Evolutionary conservation across 2,888 invertebrate species (phyloP).

Genomic region (Eupeodes latifasciatus): DNA sequence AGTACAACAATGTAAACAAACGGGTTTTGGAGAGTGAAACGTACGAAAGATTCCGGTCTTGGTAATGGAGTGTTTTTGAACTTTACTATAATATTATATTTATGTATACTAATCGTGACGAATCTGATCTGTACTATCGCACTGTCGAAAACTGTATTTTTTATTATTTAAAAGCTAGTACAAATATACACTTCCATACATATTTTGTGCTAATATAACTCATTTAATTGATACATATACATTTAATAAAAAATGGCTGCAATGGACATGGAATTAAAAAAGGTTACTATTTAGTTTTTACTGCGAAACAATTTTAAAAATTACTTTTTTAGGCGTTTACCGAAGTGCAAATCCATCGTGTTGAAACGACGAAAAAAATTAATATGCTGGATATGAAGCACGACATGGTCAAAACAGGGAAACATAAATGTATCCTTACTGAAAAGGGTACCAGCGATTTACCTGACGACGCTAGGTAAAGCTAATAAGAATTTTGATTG

Average conservation of each 20-base stretch:
- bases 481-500: neutral
- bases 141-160: too few relatives aligned
- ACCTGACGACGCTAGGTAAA: slow-evolving; percentile 82
- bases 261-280: slow-evolving; percentile 84
- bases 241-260: slow-evolving; percentile 80
- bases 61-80: too few relatives aligned
- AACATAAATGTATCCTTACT: slow-evolving; percentile 90
- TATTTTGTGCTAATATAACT: too few relatives aligned
- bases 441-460: slow-evolving; percentile 85
- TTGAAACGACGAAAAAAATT: slow-evolving; percentile 91
- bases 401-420: slow-evolving; percentile 88
- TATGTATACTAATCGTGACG: too few relatives aligned
- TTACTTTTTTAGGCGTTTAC: slow-evolving; percentile 87
- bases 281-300: slow-evolving; percentile 78
- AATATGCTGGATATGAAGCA: slow-evolving; percentile 89
- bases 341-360: slow-evolving; percentile 91
- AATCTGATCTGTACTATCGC: too few relatives aligned
- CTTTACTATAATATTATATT: too few relatives aligned
- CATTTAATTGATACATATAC: too few relatives aligned
- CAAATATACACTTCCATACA: too few relatives aligned
- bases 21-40: too few relatives aligned
- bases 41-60: too few relatives aligned
- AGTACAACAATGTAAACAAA: too few relatives aligned
- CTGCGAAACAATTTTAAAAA: neutral
- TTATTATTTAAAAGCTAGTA: too few relatives aligned